Percentiles rank a stretch among this genome's conserved stretches.
Conservation (phyloP, 2,888 invertebrate genomes). For the Stenichneumon culpator region DNA sequence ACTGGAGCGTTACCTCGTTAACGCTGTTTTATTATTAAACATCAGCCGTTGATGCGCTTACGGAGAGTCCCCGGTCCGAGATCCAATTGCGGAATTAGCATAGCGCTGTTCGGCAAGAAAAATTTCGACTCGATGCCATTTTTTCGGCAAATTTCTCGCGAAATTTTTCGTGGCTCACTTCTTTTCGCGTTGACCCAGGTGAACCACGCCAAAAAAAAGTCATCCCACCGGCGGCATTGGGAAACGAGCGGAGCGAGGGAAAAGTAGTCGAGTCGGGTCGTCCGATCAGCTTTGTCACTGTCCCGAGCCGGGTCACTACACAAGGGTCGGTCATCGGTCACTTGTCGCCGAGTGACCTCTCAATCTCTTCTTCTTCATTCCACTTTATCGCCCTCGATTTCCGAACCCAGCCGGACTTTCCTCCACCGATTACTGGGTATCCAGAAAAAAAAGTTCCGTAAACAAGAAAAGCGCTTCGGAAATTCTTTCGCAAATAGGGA, state of each 20-base stretch:
- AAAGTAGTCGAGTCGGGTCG: neutral
- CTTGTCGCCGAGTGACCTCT: slow-evolving; percentile 59
- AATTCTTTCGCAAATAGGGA: neutral
- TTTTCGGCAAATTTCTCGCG: neutral
- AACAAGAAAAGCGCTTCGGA: neutral
- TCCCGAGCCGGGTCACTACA: slow-evolving; percentile 9
- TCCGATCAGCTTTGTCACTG: slow-evolving; percentile 58
- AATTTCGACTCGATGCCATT: neutral
- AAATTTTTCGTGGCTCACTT: neutral
- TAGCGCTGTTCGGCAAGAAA: neutral
- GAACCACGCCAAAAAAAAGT: neutral
- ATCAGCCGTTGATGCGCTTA: slow-evolving; percentile 21
- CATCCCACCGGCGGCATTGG: too few species aligned
- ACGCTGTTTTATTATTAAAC: slow-evolving; percentile 61
- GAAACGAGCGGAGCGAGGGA: slow-evolving; percentile 4
- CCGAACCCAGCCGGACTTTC: neutral
- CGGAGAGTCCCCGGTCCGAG: neutral
- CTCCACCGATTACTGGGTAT: neutral
- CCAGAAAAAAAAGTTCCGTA: neutral
- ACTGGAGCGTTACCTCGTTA: slow-evolving; percentile 35
- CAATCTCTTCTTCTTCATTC: slow-evolving; percentile 52
- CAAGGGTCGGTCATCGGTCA: slow-evolving; percentile 44
- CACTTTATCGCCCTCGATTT: slow-evolving; percentile 34
- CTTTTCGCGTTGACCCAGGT: neutral
- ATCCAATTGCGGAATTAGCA: slow-evolving; percentile 31